Percentiles rank a stretch among this genome's conserved stretches.
phyloP scores from a whole-genome alignment of 1,140 invertebrate species.

The Bombus cullumanus region DNA sequence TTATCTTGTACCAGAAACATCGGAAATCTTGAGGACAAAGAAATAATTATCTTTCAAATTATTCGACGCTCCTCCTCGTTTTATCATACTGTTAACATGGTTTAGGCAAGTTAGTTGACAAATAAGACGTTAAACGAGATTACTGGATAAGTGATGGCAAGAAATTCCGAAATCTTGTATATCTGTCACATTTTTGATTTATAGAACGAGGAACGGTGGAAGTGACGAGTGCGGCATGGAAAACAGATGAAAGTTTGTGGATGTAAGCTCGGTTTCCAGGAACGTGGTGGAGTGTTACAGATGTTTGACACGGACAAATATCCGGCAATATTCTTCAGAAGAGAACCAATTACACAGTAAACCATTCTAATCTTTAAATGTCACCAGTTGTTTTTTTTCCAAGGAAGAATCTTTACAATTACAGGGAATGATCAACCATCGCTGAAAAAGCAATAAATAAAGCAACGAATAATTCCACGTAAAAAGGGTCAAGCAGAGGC shows the following conservation, averaged over 20 bases:
- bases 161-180: too few species aligned
- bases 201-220: background rate
- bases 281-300: background rate
- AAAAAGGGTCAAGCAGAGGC: background rate
- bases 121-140: background rate
- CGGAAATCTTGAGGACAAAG: background rate
- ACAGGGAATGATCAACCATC: too few species aligned
- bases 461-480: background rate
- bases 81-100: background rate
- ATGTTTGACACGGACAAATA: conserved; percentile 13
- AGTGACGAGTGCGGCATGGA: background rate
- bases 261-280: background rate
- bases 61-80: background rate
- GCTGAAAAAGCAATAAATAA: background rate
- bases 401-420: background rate
- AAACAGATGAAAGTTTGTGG: background rate
- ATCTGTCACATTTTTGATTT: background rate
- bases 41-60: background rate
- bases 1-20: background rate
- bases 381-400: background rate
- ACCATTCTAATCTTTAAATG: too few species aligned
- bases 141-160: background rate
- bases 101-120: background rate
- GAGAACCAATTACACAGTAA: background rate
- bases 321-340: background rate